These are phyloP conservation scores for Acromyrmex heyeri DNA, from an alignment of 1,140 invertebrate species.

Conservation along the genomic window DNA sequence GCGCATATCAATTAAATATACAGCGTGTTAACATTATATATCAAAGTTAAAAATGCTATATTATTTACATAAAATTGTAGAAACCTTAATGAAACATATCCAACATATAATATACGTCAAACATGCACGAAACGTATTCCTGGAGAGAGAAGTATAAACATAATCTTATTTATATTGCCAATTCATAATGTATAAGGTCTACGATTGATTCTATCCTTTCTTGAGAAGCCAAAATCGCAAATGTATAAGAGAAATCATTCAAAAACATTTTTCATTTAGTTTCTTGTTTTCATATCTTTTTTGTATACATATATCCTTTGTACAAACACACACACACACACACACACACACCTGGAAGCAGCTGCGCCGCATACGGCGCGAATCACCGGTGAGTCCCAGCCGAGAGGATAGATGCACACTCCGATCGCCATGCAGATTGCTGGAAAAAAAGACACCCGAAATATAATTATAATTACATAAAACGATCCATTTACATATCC, in stretches of 20 bases:
- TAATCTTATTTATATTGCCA: no score
- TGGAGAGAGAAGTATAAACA: no score
- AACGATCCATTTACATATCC: neutral
- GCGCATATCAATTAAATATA: no score
- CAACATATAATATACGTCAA: no score
- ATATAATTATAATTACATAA: constrained; percentile 23
- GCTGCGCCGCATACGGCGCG: constrained; percentile 94
- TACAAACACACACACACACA: constrained; percentile 80
- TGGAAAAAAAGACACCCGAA: constrained; percentile 84
- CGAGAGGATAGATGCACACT: constrained; percentile 96
- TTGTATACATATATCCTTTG: neutral
- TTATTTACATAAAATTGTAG: no score
- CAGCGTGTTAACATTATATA: no score
- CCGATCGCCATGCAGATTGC: constrained; percentile 94
- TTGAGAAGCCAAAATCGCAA: neutral
- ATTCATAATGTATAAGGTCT: no score
- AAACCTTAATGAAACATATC: no score
- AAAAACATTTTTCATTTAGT: neutral
- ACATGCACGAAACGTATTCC: no score
- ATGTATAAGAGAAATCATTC: neutral
- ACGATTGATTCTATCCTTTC: neutral
- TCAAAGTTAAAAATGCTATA: no score
- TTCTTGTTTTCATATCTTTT: neutral
- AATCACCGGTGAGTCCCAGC: constrained; percentile 95
- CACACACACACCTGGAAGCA: constrained; percentile 89